Evolutionary conservation across 2,888 invertebrate genomes (phyloP).

Genomic region (Sabellastarte sp.): DNA sequence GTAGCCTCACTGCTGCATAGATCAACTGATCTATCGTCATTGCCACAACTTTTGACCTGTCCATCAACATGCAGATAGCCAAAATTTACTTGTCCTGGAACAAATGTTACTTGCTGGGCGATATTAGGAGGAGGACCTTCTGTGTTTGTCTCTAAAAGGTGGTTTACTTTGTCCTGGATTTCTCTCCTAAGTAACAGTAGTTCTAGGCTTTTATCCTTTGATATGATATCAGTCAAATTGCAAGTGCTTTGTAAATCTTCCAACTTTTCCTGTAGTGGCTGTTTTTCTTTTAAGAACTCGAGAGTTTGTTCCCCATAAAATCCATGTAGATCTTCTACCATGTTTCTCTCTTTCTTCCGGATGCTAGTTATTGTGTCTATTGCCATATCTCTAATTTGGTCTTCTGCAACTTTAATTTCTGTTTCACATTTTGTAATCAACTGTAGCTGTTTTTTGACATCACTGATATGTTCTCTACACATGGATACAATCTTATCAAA

Average conservation of each 20-base stretch:
- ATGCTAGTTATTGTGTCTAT: conserved; percentile 43
- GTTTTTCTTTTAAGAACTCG: conserved; percentile 45
- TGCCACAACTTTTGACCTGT: neutral
- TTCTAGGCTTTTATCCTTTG: conserved; percentile 54
- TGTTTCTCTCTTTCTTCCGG: conserved; percentile 41
- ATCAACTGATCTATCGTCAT: neutral
- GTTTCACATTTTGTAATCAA: conserved; percentile 49
- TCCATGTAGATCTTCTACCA: conserved; percentile 46
- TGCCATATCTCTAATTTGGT: conserved; percentile 52
- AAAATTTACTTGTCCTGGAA: conserved; percentile 47
- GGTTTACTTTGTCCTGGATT: conserved; percentile 48
- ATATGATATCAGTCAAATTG: conserved; percentile 50
- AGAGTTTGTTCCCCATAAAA: conserved; percentile 44
- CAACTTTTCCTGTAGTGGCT: conserved; percentile 31
- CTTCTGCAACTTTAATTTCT: conserved; percentile 47
- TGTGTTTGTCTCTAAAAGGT: conserved; percentile 39
- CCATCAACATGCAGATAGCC: conserved; percentile 33
- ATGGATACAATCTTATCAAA: conserved; percentile 17
- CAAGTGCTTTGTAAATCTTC: conserved; percentile 49
- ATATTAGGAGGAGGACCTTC: conserved; percentile 38
- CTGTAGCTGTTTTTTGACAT: conserved; percentile 42
- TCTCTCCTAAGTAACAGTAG: conserved; percentile 54
- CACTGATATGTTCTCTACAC: conserved; percentile 32
- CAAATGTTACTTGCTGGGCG: conserved; percentile 39
- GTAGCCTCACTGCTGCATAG: neutral